phyloP scores from a whole-genome alignment of 2,888 invertebrate genomes.

The Lepidochitona cinerea region DNA sequence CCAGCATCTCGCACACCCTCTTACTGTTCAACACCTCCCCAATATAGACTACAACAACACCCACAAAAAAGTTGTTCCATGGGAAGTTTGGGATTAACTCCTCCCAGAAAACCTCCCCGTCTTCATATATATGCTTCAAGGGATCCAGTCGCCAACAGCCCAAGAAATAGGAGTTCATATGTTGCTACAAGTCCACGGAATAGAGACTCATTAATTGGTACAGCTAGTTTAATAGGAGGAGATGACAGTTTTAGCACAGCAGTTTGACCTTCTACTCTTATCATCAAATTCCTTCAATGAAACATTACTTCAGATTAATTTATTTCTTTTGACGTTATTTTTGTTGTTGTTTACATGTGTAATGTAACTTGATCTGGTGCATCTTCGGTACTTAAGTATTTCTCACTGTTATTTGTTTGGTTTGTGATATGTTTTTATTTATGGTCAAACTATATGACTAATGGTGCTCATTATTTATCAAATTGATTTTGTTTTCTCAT shows the following conservation, averaged over 20 bases:
- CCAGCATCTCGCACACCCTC: neutral
- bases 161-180: neutral
- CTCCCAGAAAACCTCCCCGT: slow-evolving; percentile 1
- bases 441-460: too few species aligned
- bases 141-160: neutral
- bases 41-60: neutral
- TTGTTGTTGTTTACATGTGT: too few species aligned
- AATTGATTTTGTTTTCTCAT: too few species aligned
- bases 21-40: neutral
- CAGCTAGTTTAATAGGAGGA: neutral
- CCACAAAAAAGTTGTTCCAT: slow-evolving; percentile 7
- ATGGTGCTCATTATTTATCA: too few species aligned
- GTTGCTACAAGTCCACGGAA: neutral
- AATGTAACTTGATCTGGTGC: too few species aligned
- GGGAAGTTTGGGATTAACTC: slow-evolving; percentile 5
- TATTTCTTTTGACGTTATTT: too few species aligned
- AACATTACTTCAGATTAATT: too few species aligned
- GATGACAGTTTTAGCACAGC: slow-evolving; percentile 47
- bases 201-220: neutral
- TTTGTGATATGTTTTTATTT: too few species aligned
- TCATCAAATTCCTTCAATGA: too few species aligned
- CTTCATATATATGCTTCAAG: neutral
- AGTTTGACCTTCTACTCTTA: too few species aligned
- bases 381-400: too few species aligned
- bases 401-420: too few species aligned